Evolutionary conservation across 2,113 vertebrate genomes (phyloP), one percentile per base, ranked within the genome.

Genomic region (Nothocercus julius): DNA sequence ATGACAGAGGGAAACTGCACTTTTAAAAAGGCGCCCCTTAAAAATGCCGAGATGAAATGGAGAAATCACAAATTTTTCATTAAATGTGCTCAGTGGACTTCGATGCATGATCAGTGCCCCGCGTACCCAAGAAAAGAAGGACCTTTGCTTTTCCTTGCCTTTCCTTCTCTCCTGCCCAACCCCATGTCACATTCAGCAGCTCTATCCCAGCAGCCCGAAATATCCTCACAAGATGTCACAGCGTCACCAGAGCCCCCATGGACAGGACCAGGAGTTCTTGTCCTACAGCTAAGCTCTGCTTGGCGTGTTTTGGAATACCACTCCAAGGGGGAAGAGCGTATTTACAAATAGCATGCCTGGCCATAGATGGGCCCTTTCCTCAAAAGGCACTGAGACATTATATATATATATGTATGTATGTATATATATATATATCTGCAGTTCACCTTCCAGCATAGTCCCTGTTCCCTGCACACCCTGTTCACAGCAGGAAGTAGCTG

Each of bases 381-480:
- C 91, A 47, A 85, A 94, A 80, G 66, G 27, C 54, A 96, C 25
- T 0, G 0, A 92, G 82, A 76, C 24, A 24, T 91, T 72, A 30
- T 15, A 77, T 44, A 47, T 45, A 45, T 45, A 17, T 47, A 47
- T 18, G 19, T 47, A 47, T 47, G 19, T 9, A 47, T 19, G 15
- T 45, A 44, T 44, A 14, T 45, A 45, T 45, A 45, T 47, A 47
- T 47, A 47, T 2, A 76, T n/a, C 47, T 67, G 61, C 44, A 72
- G 20, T 27, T 40, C n/a, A 13, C 82, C 80, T 27, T 73, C 58
- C 56, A 30, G 21, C 32, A 51, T 81, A 81, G 77, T 38, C 40
- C 25, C 45, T 36, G 53, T 32, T 79, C 45, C 70, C 73, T 63
- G 47, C 0, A 1, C 64, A 89, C 3, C n/a, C 44, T 0, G 0